phyloP scores from a whole-genome alignment of 37 sponge, comb jelly and placozoan genomes.

The Lycopodina hypogea region DNA sequence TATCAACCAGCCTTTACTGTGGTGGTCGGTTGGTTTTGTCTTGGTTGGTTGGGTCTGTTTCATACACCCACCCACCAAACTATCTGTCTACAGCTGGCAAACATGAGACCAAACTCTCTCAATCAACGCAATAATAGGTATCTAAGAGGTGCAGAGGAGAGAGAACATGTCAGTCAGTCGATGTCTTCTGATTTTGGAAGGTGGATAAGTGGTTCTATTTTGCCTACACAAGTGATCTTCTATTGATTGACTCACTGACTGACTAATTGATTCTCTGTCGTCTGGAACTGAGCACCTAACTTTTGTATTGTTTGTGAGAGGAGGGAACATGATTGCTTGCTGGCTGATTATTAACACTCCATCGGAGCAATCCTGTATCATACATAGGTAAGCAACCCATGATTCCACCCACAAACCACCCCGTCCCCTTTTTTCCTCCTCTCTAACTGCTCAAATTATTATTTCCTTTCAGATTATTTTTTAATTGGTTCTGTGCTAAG shows the following conservation, averaged over 20 bases:
- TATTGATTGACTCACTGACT: constrained; percentile 3
- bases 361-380: neutral
- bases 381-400: neutral
- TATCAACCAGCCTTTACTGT: too few relatives aligned
- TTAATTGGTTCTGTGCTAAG: too few relatives aligned
- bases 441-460: too few relatives aligned
- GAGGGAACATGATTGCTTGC: constrained; percentile 7
- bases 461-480: too few relatives aligned
- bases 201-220: too few relatives aligned
- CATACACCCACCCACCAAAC: too few relatives aligned
- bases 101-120: neutral
- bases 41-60: too few relatives aligned
- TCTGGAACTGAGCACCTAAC: constrained; percentile 15
- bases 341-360: neutral
- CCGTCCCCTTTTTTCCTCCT: neutral
- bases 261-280: constrained; percentile 6
- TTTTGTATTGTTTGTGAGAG: constrained; percentile 2
- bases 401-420: neutral
- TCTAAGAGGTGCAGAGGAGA: constrained; percentile 5
- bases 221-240: too few relatives aligned
- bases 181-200: neutral
- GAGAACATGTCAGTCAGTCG: constrained; percentile 13
- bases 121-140: too few relatives aligned
- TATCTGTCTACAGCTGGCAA: constrained; percentile 3
- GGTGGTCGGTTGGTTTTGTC: too few relatives aligned